Evolutionary conservation across 2,113 vertebrate genomes (phyloP), one percentile per base, ranked within the genome.

Genomic region (Pogonocichla stellata): DNA sequence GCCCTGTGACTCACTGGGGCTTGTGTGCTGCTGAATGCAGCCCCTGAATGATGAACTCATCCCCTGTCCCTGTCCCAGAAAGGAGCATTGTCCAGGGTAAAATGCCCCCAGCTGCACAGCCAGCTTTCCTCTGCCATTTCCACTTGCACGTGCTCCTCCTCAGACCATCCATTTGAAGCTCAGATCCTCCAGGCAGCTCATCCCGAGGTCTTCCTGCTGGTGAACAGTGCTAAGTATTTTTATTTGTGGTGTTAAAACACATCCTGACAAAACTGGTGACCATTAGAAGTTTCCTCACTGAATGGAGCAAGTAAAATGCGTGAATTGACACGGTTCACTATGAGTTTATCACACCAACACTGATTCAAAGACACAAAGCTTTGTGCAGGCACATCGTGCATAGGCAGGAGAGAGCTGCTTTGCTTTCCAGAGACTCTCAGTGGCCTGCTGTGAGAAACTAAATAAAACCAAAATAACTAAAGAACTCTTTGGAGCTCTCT

Each of bases 11-110:
- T 95, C 92, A 92, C 58, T 85, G 82, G 54, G 85, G 75, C 88
- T 77, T 96, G 92, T 94, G 81, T 60, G 60, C 65, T 86, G 64
- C 69, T 95, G 90, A 97, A 96, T 93, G 70, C 64, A 73, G 81
- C 36, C 79, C 57, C 75, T 73, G 79, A 78, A 53, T 42, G 79
- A 56, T 86, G 92, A 94, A 77, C 51, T 75, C 79, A 45, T 6
- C 56, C 56, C 34, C 75, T 94, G 72, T 92, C 67, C 34, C 60
- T 88, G 19, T 73, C 79, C 82, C 58, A 97, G 82, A 96, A 96
- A 95, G 92, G 72, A 71, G 64, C 82, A 67, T 94, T 96, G 96
- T 97, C 85, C 80, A 25, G 69, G 18, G 45, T 31, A 45, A 83
- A 86, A 78, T 19, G n/a, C n/a, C 22, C n/a, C 43, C 96, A 96